phyloP scores from a whole-genome alignment of 2,888 invertebrate genomes.

The Trissoscelio sp. region DNA sequence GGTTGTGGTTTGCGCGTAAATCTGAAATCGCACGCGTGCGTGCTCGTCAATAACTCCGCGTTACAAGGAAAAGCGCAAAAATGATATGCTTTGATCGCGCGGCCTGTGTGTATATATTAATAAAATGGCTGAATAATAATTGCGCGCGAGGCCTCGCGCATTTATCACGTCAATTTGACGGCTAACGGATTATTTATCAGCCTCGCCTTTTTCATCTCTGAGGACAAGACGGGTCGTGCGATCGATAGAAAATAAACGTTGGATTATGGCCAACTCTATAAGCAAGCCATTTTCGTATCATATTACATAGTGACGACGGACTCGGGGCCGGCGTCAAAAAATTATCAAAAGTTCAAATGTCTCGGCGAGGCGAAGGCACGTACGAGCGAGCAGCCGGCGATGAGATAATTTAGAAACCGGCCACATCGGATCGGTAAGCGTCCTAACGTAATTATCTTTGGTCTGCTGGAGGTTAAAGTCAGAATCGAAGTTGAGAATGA shows the following conservation, averaged over 20 bases:
- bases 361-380: slow-evolving; percentile 66
- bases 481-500: slow-evolving; percentile 70
- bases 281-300: slow-evolving; percentile 71
- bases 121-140: slow-evolving; percentile 65
- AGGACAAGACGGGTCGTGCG: slow-evolving; percentile 70
- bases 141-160: slow-evolving; percentile 55
- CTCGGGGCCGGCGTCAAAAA: slow-evolving; percentile 68
- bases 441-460: slow-evolving; percentile 76
- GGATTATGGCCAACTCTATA: slow-evolving; percentile 68
- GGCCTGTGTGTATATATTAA: slow-evolving; percentile 43
- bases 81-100: slow-evolving; percentile 54
- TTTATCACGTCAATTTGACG: slow-evolving; percentile 70
- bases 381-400: slow-evolving; percentile 65
- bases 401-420: slow-evolving; percentile 76
- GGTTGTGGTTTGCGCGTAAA: neutral
- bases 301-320: slow-evolving; percentile 70
- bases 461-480: slow-evolving; percentile 74
- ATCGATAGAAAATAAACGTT: slow-evolving; percentile 70
- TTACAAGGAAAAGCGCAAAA: slow-evolving; percentile 53
- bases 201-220: slow-evolving; percentile 70
- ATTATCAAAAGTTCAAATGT: slow-evolving; percentile 71
- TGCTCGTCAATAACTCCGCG: slow-evolving; percentile 34
- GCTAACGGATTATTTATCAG: slow-evolving; percentile 70
- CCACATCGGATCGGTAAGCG: slow-evolving; percentile 74
- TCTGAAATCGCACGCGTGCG: slow-evolving; percentile 40